Evolutionary conservation across 2,113 vertebrate species (phyloP).

Genomic region (Cygnus buccinator): DNA sequence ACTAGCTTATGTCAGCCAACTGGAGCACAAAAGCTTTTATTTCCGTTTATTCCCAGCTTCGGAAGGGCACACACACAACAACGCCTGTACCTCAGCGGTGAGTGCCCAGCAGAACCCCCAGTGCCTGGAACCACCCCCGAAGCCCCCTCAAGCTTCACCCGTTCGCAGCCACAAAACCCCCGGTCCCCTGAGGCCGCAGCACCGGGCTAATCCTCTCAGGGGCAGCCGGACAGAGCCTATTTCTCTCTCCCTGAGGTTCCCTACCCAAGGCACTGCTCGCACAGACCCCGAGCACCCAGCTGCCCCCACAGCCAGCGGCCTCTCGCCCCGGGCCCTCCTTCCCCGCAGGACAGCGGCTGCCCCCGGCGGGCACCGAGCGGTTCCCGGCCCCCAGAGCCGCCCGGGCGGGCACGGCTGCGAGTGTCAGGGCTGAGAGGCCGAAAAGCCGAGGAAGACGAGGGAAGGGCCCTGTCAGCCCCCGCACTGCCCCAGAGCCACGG

Average conservation of each 20-base stretch:
- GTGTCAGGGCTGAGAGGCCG: background rate
- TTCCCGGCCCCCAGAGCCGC: too few relatives aligned
- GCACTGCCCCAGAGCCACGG: background rate
- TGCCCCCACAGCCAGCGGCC: background rate
- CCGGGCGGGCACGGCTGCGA: background rate
- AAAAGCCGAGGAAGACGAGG: background rate
- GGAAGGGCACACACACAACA: background rate
- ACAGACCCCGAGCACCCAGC: too few relatives aligned
- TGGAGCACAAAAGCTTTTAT: fast-evolving
- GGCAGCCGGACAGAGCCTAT: background rate
- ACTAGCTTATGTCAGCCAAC: fast-evolving
- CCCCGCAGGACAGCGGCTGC: background rate
- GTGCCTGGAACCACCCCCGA: background rate
- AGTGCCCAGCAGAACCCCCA: background rate
- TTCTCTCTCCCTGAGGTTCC: background rate
- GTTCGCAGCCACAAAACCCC: too few relatives aligned
- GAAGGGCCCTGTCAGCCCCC: background rate
- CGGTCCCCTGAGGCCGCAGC: too few relatives aligned
- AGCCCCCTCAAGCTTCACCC: background rate
- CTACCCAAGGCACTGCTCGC: background rate
- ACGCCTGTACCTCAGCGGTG: background rate
- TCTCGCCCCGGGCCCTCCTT: background rate
- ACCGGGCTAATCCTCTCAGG: background rate
- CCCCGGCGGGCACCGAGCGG: too few relatives aligned
- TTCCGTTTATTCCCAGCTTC: background rate